A percentile compares a stretch with the other conserved stretches of the same genome.
Conservation (phyloP, 2,888 invertebrate species). For the Dendrolimus pini region DNA sequence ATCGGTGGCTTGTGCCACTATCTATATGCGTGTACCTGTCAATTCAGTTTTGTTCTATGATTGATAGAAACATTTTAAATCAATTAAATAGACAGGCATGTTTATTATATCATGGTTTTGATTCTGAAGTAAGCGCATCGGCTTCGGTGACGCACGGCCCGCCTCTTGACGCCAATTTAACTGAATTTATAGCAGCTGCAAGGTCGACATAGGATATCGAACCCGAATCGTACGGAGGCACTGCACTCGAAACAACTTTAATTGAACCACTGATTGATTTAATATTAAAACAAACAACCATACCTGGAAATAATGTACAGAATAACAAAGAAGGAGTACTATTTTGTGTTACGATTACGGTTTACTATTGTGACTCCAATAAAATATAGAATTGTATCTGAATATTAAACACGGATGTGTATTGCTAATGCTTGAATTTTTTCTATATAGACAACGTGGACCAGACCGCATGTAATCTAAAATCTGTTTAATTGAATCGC, state of each 20-base stretch:
- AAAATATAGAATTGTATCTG: too few relatives aligned
- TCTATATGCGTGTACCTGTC: conserved; percentile 28
- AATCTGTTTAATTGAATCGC: conserved; percentile 48
- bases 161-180: conserved; percentile 60
- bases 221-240: conserved; percentile 30
- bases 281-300: not conserved
- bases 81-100: conserved; percentile 9
- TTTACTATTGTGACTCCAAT: too few relatives aligned
- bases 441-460: conserved; percentile 11
- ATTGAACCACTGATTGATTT: not conserved
- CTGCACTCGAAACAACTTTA: not conserved
- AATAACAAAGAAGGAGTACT: too few relatives aligned
- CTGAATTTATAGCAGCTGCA: conserved; percentile 68
- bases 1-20: conserved; percentile 34
- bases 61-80: conserved; percentile 1
- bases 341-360: too few relatives aligned
- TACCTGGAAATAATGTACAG: not conserved
- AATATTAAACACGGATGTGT: too few relatives aligned
- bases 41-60: conserved; percentile 46
- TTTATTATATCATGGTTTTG: conserved; percentile 33
- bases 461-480: conserved; percentile 36
- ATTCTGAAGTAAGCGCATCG: conserved; percentile 55
- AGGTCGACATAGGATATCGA: conserved; percentile 70
- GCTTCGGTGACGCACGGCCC: conserved; percentile 53
- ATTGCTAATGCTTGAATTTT: too few relatives aligned